A percentile compares a stretch with the other conserved stretches of the same genome.
These are phyloP conservation scores for Enoplosus armatus DNA, from an alignment of 2,797 vertebrate genomes.

Conservation along the genomic window DNA sequence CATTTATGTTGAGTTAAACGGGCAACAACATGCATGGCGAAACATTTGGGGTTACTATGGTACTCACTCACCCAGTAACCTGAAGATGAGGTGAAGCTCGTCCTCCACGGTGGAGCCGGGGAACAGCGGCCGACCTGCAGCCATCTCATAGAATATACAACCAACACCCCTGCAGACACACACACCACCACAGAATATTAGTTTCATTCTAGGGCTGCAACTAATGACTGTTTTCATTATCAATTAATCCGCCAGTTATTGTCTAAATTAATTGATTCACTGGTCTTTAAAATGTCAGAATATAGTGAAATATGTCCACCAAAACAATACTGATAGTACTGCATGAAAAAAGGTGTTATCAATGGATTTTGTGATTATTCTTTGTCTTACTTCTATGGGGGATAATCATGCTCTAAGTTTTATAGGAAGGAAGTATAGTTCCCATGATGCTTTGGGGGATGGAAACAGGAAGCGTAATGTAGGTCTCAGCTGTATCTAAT, in stretches of 20 bases:
- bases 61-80: constrained; percentile 91
- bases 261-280: neutral
- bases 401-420: too few relatives aligned
- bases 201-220: neutral
- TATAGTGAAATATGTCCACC: neutral
- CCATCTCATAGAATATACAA: constrained; percentile 99
- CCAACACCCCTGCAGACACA: constrained; percentile 72
- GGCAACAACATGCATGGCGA: neutral
- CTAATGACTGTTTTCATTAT: neutral
- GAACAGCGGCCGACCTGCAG: constrained; percentile 97
- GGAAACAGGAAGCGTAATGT: too few relatives aligned
- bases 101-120: constrained; percentile 99
- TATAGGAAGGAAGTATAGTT: too few relatives aligned
- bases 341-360: too few relatives aligned
- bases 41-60: neutral
- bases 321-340: too few relatives aligned
- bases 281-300: neutral
- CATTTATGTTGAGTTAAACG: neutral
- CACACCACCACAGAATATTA: neutral
- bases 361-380: too few relatives aligned
- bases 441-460: too few relatives aligned
- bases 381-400: too few relatives aligned
- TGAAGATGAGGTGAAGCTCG: constrained; percentile 98
- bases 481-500: neutral
- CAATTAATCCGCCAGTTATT: neutral